A percentile compares a stretch with the other conserved stretches of the same genome.
These are phyloP conservation scores for Bergia puertoricense DNA, from an alignment of 92 coral and sea anemone species.

Conservation along the genomic window DNA sequence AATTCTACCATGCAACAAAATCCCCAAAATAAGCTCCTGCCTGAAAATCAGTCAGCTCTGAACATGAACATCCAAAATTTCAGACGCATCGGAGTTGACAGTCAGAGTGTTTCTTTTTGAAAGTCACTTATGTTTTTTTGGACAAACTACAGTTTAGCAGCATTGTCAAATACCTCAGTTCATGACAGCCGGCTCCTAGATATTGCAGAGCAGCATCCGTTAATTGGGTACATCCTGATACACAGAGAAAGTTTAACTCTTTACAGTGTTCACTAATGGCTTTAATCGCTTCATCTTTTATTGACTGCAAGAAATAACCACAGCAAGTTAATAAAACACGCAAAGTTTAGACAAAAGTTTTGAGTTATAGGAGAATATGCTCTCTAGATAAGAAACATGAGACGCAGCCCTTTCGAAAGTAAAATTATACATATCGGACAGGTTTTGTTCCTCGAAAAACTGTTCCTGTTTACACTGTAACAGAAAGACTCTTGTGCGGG, in stretches of 20 bases:
- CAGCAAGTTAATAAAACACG: not conserved
- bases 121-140: too few relatives aligned
- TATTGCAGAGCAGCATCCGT: slow-evolving; percentile 89
- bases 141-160: not conserved
- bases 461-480: too few relatives aligned
- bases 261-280: slow-evolving; percentile 82
- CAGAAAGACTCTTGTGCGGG: too few relatives aligned
- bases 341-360: not conserved
- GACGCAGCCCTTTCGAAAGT: too few relatives aligned
- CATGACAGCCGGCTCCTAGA: slow-evolving; percentile 85
- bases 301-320: slow-evolving; percentile 54
- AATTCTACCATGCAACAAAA: too few relatives aligned
- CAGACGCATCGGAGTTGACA: not conserved
- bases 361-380: too few relatives aligned
- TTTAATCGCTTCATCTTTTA: slow-evolving; percentile 81
- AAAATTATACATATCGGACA: too few relatives aligned
- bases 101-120: not conserved
- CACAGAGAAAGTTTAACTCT: slow-evolving; percentile 86
- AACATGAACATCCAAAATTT: too few relatives aligned
- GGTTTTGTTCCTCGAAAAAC: too few relatives aligned
- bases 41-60: too few relatives aligned
- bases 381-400: too few relatives aligned
- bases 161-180: slow-evolving; percentile 69
- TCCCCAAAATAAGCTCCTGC: too few relatives aligned
- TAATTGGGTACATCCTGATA: slow-evolving; percentile 92